phyloP scores from a whole-genome alignment of 2,888 invertebrate genomes.

The Anarsia innoxiella region DNA sequence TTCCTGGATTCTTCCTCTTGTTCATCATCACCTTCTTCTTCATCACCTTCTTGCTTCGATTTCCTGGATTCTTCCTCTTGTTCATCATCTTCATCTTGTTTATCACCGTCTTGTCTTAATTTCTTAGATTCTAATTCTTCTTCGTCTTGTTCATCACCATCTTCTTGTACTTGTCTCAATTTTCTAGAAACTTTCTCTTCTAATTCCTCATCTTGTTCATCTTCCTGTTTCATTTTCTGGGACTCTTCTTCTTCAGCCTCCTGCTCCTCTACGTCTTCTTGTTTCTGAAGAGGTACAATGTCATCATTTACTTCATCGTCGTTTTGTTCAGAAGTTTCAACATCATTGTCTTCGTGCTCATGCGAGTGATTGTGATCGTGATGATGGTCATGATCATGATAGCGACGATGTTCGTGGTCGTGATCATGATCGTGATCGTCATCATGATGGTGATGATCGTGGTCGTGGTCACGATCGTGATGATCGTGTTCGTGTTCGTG shows the following conservation, averaged over 20 bases:
- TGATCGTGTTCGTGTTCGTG: constrained; percentile 4
- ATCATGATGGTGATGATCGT: neutral
- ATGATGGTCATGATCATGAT: neutral
- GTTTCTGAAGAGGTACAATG: no score
- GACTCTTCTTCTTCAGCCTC: neutral
- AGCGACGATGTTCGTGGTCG: neutral
- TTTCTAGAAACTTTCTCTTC: neutral
- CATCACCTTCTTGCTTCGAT: no score
- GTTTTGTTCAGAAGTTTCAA: neutral
- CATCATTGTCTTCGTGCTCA: constrained; percentile 4
- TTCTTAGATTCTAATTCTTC: neutral
- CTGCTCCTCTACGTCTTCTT: neutral
- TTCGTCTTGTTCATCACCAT: neutral
- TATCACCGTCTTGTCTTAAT: no score
- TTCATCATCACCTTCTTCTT: neutral
- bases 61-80: no score
- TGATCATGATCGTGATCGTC: constrained; percentile 2
- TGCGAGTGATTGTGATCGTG: constrained; percentile 1
- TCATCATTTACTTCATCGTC: neutral
- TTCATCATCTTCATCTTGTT: neutral
- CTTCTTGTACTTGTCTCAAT: neutral
- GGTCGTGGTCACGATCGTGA: constrained; percentile 5
- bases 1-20: no score
- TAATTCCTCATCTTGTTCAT: neutral
- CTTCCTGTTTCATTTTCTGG: neutral